Evolutionary conservation across 2,113 vertebrate species (phyloP).

Genomic region (human): DNA sequence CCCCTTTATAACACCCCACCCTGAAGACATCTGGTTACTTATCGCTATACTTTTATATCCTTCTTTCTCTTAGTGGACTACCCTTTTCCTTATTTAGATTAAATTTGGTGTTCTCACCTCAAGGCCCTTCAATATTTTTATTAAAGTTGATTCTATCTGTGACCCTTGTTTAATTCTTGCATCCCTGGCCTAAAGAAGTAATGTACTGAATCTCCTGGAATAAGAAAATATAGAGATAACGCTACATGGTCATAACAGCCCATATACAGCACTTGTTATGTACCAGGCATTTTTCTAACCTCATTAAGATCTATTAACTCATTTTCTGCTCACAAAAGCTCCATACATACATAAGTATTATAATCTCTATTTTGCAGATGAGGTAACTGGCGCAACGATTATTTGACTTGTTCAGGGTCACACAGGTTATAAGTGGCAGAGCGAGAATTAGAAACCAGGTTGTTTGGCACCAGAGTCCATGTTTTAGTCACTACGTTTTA

Average conservation of each 20-base stretch:
- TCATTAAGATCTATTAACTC: neutral
- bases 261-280: neutral
- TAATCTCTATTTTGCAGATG: slow-evolving; percentile 16
- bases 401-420: slow-evolving; percentile 12
- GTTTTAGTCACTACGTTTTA: neutral
- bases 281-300: neutral
- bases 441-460: neutral
- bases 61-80: neutral
- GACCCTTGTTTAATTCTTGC: neutral
- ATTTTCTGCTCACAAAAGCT: slow-evolving; percentile 6
- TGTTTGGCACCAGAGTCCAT: neutral
- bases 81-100: neutral
- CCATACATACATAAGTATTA: neutral
- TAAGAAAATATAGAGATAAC: neutral
- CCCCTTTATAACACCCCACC: neutral
- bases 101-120: neutral
- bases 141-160: neutral
- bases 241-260: neutral
- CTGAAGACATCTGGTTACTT: slow-evolving; percentile 1
- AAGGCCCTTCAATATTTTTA: neutral
- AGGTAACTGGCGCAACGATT: neutral
- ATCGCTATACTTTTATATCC: neutral
- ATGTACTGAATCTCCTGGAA: neutral
- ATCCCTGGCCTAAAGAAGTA: neutral
- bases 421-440: neutral